A percentile compares a stretch with the other conserved stretches of the same genome.
Conservation (phyloP, 2,888 invertebrate genomes). For the Folsomia manolachei region DNA sequence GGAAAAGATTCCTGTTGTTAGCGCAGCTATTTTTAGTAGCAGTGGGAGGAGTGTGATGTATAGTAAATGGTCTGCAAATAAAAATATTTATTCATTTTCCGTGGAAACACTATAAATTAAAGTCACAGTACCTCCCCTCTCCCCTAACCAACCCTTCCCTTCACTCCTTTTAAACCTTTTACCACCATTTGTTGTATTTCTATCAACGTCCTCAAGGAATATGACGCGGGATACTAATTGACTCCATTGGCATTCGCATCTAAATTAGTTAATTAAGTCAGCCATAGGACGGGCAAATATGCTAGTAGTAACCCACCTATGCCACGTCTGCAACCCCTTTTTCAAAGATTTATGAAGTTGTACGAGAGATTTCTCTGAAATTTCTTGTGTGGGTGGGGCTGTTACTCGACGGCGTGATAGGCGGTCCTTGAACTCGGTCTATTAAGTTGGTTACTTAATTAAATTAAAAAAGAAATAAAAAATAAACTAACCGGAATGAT, state of each 20-base stretch:
- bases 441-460: too few relatives aligned
- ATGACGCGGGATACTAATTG: slow-evolving; percentile 66
- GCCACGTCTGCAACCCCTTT: slow-evolving; percentile 57
- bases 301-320: too few relatives aligned
- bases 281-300: too few relatives aligned
- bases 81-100: too few relatives aligned
- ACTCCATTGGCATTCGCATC: slow-evolving; percentile 90
- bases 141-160: slow-evolving; percentile 63
- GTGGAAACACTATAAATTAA: too few relatives aligned
- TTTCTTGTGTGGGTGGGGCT: slow-evolving; percentile 16
- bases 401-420: slow-evolving; percentile 56
- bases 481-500: too few relatives aligned
- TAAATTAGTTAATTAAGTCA: too few relatives aligned
- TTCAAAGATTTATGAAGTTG: slow-evolving; percentile 83
- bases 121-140: too few relatives aligned
- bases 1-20: slow-evolving; percentile 74
- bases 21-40: slow-evolving; percentile 70
- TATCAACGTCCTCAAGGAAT: slow-evolving; percentile 84
- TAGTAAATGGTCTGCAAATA: too few relatives aligned
- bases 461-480: too few relatives aligned
- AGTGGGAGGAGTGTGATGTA: too few relatives aligned
- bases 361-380: slow-evolving; percentile 73
- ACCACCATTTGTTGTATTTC: too few relatives aligned
- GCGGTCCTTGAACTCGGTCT: slow-evolving; percentile 70
- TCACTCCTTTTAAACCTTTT: slow-evolving; percentile 60